Evolutionary conservation across 2,113 vertebrate genomes (phyloP).

Genomic region (Bambusicola thoracicus): DNA sequence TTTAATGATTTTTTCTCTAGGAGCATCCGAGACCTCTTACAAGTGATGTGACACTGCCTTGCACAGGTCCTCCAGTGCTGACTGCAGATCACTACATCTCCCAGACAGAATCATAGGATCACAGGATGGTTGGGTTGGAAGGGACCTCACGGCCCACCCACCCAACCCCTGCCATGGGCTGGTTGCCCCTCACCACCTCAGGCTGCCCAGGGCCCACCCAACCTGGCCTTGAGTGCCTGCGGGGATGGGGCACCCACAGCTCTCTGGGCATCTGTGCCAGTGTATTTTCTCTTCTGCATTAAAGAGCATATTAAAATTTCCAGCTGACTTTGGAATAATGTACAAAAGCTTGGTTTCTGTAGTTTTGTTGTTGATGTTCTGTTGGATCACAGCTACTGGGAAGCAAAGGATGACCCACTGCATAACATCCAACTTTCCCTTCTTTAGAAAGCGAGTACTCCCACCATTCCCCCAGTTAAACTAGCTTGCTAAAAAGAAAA

Average conservation of each 20-base stretch:
- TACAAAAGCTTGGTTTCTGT: neutral
- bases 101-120: too few species aligned
- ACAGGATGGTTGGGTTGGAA: too few species aligned
- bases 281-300: neutral
- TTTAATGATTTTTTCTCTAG: neutral
- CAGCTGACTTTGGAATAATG: neutral
- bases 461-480: neutral
- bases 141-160: too few species aligned
- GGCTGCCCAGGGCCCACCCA: too few species aligned
- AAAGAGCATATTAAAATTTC: neutral
- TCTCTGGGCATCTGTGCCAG: too few species aligned
- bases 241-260: too few species aligned
- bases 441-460: neutral
- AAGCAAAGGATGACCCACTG: neutral
- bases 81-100: too few species aligned
- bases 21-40: neutral
- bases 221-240: too few species aligned
- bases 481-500: neutral
- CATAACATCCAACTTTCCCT: neutral
- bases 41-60: neutral
- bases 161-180: too few species aligned
- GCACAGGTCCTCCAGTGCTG: too few species aligned
- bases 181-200: too few species aligned
- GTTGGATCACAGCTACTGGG: neutral
- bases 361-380: neutral